Evolutionary conservation across 2,113 vertebrate species (phyloP).

Genomic region (Ameiurus melas): DNA sequence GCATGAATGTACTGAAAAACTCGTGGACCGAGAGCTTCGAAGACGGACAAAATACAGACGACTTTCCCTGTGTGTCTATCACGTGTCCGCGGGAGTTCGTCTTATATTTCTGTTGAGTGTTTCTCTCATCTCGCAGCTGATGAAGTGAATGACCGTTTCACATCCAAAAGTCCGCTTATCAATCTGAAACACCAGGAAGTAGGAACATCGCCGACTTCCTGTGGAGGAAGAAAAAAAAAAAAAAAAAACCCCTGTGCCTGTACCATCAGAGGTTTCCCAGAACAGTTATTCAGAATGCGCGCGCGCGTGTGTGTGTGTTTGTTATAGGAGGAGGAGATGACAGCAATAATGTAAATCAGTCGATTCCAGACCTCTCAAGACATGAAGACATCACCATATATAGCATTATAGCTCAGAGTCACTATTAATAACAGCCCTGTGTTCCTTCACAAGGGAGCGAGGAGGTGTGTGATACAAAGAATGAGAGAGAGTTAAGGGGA

Average conservation of each 20-base stretch:
- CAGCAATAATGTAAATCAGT: constrained; percentile 61
- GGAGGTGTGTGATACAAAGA: neutral
- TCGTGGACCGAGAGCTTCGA: neutral
- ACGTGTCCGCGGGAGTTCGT: neutral
- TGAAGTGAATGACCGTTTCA: neutral
- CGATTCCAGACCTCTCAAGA: constrained; percentile 55
- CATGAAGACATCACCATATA: constrained; percentile 71
- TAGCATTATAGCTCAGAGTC: constrained; percentile 65
- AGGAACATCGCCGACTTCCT: constrained; percentile 34
- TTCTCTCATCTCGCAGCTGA: neutral
- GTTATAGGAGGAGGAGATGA: constrained; percentile 37
- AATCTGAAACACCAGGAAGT: constrained; percentile 24
- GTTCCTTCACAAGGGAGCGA: constrained; percentile 46
- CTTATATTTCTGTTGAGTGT: neutral
- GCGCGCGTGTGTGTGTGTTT: too few relatives aligned
- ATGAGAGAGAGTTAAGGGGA: constrained; percentile 9
- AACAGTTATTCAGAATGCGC: neutral
- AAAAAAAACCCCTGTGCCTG: neutral
- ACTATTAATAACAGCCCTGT: constrained; percentile 69
- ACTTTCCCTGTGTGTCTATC: neutral
- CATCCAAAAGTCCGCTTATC: constrained; percentile 24
- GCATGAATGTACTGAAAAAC: neutral
- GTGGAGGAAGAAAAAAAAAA: neutral
- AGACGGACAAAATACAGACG: neutral
- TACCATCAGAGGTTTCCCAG: neutral